These are phyloP conservation scores for Sesamia nonagrioides DNA, from an alignment of 1,140 invertebrate species.

Conservation along the genomic window DNA sequence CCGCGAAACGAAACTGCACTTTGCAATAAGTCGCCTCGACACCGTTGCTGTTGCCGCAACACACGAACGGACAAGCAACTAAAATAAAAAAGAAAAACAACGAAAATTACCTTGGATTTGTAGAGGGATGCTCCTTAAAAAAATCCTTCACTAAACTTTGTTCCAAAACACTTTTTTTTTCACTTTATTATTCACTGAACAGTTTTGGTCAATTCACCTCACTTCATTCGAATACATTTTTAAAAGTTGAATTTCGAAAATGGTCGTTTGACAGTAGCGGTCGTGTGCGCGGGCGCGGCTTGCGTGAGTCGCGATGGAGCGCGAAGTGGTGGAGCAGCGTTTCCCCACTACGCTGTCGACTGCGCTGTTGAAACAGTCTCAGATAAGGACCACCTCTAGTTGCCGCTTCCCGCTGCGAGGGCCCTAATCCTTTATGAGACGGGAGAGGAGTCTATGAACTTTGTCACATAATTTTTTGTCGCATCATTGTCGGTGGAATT, in stretches of 20 bases:
- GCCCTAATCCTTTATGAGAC: slow-evolving; percentile 73
- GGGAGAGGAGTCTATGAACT: slow-evolving; percentile 69
- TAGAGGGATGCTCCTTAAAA: slow-evolving; percentile 60
- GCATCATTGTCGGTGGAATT: slow-evolving; percentile 63
- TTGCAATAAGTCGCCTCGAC: slow-evolving; percentile 61
- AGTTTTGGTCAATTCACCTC: slow-evolving; percentile 68
- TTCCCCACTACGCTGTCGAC: slow-evolving; percentile 70
- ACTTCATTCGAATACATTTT: slow-evolving; percentile 78
- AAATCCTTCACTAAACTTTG: slow-evolving; percentile 68
- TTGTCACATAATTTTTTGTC: slow-evolving; percentile 61
- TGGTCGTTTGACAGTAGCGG: slow-evolving; percentile 58
- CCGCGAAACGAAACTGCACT: slow-evolving; percentile 71
- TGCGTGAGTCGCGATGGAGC: slow-evolving; percentile 64
- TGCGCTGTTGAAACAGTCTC: slow-evolving; percentile 68
- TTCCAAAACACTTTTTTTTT: slow-evolving; percentile 59
- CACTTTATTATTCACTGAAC: slow-evolving; percentile 58
- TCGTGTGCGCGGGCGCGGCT: slow-evolving; percentile 72
- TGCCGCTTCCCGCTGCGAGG: slow-evolving; percentile 65
- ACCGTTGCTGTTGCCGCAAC: slow-evolving; percentile 54
- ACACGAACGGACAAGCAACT: slow-evolving; percentile 54
- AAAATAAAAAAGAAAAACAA: slow-evolving; percentile 54
- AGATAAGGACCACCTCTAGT: slow-evolving; percentile 79
- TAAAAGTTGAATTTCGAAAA: slow-evolving; percentile 68
- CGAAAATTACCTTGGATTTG: slow-evolving; percentile 73
- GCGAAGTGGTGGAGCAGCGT: slow-evolving; percentile 61